Evolutionary conservation across 2,797 vertebrate genomes (phyloP).

Genomic region (Holocentrus rufus): DNA sequence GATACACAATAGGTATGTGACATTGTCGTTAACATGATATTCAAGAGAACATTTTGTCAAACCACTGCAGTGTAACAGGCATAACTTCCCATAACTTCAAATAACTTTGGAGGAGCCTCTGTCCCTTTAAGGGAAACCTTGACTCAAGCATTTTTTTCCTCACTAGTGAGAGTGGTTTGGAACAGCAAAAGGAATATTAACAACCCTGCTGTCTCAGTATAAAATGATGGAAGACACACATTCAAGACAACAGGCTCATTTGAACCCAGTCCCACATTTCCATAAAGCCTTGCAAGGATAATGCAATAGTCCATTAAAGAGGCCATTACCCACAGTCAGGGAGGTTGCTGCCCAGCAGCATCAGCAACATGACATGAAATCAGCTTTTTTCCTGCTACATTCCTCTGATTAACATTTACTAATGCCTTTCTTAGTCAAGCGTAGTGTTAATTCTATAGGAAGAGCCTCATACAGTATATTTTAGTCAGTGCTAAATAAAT

Average conservation of each 20-base stretch:
- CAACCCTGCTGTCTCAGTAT: slow-evolving; percentile 19
- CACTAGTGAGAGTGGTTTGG: not conserved
- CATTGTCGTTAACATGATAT: no score
- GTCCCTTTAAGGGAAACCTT: slow-evolving; percentile 11
- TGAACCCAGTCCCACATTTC: slow-evolving; percentile 48
- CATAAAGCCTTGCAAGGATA: slow-evolving; percentile 60
- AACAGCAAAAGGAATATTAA: slow-evolving; percentile 47
- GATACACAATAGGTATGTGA: not conserved
- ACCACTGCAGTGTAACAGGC: not conserved
- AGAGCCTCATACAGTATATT: not conserved
- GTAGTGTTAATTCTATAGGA: slow-evolving; percentile 8
- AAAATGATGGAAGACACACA: slow-evolving; percentile 55
- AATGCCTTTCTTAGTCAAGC: slow-evolving; percentile 26
- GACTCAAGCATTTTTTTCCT: slow-evolving; percentile 3
- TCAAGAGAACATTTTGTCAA: slow-evolving; percentile 1
- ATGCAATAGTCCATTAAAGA: slow-evolving; percentile 58
- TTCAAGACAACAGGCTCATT: slow-evolving; percentile 44
- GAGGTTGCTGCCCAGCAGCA: slow-evolving; percentile 38
- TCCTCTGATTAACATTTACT: slow-evolving; percentile 27
- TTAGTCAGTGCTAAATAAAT: not conserved
- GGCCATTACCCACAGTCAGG: slow-evolving; percentile 50
- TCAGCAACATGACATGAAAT: slow-evolving; percentile 50
- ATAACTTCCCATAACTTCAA: slow-evolving; percentile 2
- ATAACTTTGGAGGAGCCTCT: no score
- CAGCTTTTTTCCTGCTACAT: slow-evolving; percentile 30